Conservation (phyloP, 2,797 vertebrate genomes). For the Phoxinus dragarum region DNA sequence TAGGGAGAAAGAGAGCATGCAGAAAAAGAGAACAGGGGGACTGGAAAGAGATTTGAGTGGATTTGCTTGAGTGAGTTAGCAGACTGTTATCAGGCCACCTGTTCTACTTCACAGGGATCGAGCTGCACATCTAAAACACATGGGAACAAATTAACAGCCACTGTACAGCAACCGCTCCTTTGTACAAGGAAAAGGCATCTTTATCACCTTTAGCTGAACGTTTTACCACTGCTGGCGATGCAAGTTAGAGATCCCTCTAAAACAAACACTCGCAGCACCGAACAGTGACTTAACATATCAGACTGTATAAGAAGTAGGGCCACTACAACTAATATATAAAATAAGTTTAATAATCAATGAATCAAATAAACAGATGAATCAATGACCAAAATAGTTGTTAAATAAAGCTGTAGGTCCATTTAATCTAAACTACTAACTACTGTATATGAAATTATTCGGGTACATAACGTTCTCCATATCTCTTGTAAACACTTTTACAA, state of each 20-base stretch:
- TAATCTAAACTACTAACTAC: neutral
- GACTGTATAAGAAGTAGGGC: too few relatives aligned
- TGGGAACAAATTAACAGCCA: conserved; percentile 3
- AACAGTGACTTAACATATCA: too few relatives aligned
- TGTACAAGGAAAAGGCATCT: neutral
- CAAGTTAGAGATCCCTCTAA: neutral
- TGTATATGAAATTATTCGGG: neutral
- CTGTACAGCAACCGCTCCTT: neutral
- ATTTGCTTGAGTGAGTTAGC: conserved; percentile 46
- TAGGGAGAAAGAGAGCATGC: conserved; percentile 3
- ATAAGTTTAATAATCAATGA: neutral
- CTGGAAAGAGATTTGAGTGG: conserved; percentile 34
- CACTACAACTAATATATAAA: too few relatives aligned
- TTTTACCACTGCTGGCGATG: conserved; percentile 1
- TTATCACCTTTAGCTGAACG: conserved; percentile 5
- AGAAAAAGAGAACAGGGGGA: conserved; percentile 25
- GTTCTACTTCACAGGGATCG: conserved; percentile 6
- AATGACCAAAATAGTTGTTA: neutral
- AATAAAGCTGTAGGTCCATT: neutral
- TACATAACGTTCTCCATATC: neutral
- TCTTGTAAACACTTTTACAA: neutral
- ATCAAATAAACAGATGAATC: neutral
- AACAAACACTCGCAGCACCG: too few relatives aligned
- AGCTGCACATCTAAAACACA: conserved; percentile 17
- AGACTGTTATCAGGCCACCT: conserved; percentile 43